These are phyloP conservation scores for Teleogryllus occipitalis DNA, from an alignment of 1,140 invertebrate genomes.

Conservation along the genomic window DNA sequence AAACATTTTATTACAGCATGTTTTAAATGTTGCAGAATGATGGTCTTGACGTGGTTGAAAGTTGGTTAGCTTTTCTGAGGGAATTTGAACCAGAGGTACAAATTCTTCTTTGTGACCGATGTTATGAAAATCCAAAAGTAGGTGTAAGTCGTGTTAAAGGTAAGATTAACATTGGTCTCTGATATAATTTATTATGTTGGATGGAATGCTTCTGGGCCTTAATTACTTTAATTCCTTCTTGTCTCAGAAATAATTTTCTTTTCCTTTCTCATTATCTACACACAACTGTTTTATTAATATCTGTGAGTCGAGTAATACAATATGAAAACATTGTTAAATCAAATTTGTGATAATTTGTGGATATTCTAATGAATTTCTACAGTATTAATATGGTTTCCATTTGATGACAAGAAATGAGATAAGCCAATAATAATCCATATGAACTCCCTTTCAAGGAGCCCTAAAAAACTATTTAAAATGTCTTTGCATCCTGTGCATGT, in stretches of 20 bases:
- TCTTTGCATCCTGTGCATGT: too few species aligned
- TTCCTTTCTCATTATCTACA: too few species aligned
- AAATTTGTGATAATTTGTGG: too few species aligned
- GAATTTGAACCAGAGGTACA: slow-evolving; percentile 43
- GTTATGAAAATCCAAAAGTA: slow-evolving; percentile 26
- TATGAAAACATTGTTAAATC: too few species aligned
- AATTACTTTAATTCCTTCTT: neutral
- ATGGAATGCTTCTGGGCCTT: neutral
- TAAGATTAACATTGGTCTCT: neutral
- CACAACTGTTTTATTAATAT: too few species aligned
- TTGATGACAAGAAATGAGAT: neutral
- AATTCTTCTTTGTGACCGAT: slow-evolving; percentile 44
- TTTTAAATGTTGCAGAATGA: slow-evolving; percentile 34
- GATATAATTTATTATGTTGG: neutral
- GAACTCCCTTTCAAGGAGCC: too few species aligned
- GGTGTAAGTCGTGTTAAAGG: slow-evolving; percentile 21
- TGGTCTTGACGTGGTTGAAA: slow-evolving; percentile 38
- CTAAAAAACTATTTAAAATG: too few species aligned
- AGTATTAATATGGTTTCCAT: neutral
- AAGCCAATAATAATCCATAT: too few species aligned
- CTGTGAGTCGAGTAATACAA: too few species aligned
- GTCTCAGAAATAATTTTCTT: too few species aligned
- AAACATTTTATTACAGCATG: too few species aligned
- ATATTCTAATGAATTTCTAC: neutral
- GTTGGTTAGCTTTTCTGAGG: slow-evolving; percentile 42